phyloP scores from a whole-genome alignment of 2,113 vertebrate species.

The Zosterops borbonicus region DNA sequence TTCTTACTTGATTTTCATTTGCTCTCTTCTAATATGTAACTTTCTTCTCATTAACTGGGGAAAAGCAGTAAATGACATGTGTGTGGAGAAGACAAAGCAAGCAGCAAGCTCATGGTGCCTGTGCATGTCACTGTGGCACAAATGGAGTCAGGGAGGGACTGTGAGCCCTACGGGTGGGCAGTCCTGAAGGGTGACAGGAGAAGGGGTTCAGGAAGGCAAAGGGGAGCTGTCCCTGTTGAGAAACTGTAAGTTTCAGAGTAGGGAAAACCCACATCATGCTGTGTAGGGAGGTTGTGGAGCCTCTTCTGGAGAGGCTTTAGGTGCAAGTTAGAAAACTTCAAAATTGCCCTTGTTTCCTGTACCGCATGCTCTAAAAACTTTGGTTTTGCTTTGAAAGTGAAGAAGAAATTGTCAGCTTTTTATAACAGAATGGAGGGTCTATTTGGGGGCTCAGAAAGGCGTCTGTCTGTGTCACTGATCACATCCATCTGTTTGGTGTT shows the following conservation, averaged over 20 bases:
- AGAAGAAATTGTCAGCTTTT: neutral
- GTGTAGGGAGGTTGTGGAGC: neutral
- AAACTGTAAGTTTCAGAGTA: neutral
- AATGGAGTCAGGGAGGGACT: neutral
- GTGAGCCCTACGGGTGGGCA: accelerated
- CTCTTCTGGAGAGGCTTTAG: neutral
- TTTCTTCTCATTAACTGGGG: neutral
- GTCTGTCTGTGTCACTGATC: neutral
- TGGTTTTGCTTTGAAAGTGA: neutral
- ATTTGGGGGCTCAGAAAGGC: neutral
- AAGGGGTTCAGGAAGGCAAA: neutral
- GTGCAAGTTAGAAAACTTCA: neutral
- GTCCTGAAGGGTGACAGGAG: accelerated
- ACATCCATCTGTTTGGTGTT: accelerated
- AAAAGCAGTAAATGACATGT: accelerated
- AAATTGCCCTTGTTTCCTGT: neutral
- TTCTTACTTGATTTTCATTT: neutral
- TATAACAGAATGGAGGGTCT: neutral
- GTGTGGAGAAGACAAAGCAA: neutral
- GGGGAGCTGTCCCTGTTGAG: neutral
- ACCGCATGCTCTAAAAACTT: neutral
- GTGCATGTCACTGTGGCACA: accelerated
- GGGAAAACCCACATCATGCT: accelerated
- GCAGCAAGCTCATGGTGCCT: accelerated
- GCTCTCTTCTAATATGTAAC: neutral